Evolutionary conservation across 2,888 invertebrate genomes (phyloP).

Genomic region (Campopleginae sp.): DNA sequence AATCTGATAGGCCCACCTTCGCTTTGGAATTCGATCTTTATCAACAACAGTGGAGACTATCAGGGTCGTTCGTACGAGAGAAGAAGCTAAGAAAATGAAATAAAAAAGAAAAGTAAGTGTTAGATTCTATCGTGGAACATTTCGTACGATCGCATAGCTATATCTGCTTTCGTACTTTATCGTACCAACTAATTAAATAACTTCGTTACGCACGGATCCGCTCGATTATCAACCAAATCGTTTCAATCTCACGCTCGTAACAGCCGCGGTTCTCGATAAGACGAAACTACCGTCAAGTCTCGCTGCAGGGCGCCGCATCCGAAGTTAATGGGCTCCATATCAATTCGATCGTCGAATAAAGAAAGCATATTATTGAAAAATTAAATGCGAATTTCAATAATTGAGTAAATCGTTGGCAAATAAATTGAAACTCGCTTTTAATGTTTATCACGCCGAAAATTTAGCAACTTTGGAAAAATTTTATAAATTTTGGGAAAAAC

Average conservation of each 20-base stretch:
- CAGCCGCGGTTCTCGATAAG: slow-evolving; percentile 58
- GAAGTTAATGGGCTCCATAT: neutral
- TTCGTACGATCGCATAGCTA: slow-evolving; percentile 16
- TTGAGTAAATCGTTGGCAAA: neutral
- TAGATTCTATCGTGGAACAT: slow-evolving; percentile 14
- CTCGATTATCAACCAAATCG: slow-evolving; percentile 60
- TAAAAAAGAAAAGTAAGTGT: neutral
- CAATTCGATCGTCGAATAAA: slow-evolving; percentile 5
- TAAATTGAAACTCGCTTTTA: neutral
- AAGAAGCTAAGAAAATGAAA: neutral
- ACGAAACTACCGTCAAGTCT: slow-evolving; percentile 51
- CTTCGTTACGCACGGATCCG: slow-evolving; percentile 60
- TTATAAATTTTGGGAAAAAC: neutral
- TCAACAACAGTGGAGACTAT: slow-evolving; percentile 8
- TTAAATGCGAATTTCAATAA: neutral
- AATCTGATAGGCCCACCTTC: neutral
- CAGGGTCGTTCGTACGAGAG: slow-evolving; percentile 7
- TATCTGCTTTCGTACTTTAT: slow-evolving; percentile 9
- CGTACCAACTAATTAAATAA: slow-evolving; percentile 58
- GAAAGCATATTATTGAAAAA: slow-evolving; percentile 1
- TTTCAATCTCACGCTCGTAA: slow-evolving; percentile 64
- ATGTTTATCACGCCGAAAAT: neutral
- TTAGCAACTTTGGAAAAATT: neutral
- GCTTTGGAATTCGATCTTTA: slow-evolving; percentile 32
- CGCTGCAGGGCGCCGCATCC: slow-evolving; percentile 46